A percentile compares a stretch with the other conserved stretches of the same genome.
Evolutionary conservation across 2,797 vertebrate genomes (phyloP).

Genomic region (Sebastes jordani): DNA sequence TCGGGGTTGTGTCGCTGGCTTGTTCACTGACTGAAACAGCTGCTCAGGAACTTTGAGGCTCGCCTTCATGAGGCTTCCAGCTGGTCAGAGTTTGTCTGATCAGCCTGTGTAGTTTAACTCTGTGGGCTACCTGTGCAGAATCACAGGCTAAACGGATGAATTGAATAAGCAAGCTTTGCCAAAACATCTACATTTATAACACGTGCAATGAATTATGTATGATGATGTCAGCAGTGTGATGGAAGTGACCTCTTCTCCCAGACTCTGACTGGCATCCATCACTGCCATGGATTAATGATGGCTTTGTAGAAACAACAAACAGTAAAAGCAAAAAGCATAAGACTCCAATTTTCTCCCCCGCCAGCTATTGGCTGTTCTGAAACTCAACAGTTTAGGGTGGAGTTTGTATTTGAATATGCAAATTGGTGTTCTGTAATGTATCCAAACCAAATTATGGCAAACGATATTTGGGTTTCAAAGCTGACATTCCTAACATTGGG

Average conservation of each 20-base stretch:
- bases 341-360: background rate
- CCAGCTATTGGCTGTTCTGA: background rate
- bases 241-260: background rate
- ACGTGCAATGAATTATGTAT: background rate
- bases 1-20: constrained; percentile 14
- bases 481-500: background rate
- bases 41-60: constrained; percentile 25
- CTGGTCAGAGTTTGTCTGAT: background rate
- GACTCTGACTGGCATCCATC: background rate
- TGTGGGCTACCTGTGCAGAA: background rate
- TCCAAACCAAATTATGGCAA: background rate
- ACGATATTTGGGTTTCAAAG: background rate
- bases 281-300: background rate
- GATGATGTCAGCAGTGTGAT: background rate
- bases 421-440: background rate
- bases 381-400: background rate
- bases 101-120: background rate
- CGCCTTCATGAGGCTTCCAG: background rate
- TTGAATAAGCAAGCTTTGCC: background rate
- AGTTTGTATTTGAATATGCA: background rate
- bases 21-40: constrained; percentile 41
- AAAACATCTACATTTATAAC: background rate
- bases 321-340: background rate
- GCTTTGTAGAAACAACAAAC: background rate
- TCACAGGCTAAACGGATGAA: background rate